Conservation (phyloP, 2,797 vertebrate species). For the Argentina silus region DNA sequence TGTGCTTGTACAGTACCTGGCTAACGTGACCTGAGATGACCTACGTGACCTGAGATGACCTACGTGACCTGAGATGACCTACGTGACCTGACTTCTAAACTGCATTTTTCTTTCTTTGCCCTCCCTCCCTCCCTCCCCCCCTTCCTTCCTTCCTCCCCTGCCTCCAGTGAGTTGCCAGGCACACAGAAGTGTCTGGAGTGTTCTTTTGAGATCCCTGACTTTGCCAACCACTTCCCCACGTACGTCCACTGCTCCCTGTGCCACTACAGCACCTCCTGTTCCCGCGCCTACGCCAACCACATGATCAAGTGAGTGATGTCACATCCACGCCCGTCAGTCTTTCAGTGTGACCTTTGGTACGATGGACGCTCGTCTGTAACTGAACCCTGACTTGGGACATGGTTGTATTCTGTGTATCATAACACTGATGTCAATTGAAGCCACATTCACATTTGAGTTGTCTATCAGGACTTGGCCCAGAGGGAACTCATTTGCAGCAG, state of each 20-base stretch:
- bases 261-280: constrained; percentile 92
- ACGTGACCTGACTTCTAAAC: too few species aligned
- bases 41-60: too few species aligned
- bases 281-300: constrained; percentile 93
- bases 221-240: constrained; percentile 87
- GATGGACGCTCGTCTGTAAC: too few species aligned
- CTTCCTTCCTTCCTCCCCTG: constrained; percentile 45
- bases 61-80: too few species aligned
- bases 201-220: constrained; percentile 79
- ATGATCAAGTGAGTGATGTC: constrained; percentile 89
- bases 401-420: too few species aligned
- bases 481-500: too few species aligned
- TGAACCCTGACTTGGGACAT: too few species aligned
- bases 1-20: too few species aligned
- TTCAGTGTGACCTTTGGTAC: neutral
- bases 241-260: constrained; percentile 90
- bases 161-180: constrained; percentile 51
- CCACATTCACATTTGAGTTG: neutral
- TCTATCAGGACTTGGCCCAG: neutral
- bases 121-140: neutral
- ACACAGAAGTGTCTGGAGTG: constrained; percentile 88
- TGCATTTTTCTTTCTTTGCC: neutral
- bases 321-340: neutral
- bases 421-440: too few species aligned
- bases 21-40: too few species aligned